Evolutionary conservation across 2,888 invertebrate species (phyloP).

Genomic region (Melieria omissa): DNA sequence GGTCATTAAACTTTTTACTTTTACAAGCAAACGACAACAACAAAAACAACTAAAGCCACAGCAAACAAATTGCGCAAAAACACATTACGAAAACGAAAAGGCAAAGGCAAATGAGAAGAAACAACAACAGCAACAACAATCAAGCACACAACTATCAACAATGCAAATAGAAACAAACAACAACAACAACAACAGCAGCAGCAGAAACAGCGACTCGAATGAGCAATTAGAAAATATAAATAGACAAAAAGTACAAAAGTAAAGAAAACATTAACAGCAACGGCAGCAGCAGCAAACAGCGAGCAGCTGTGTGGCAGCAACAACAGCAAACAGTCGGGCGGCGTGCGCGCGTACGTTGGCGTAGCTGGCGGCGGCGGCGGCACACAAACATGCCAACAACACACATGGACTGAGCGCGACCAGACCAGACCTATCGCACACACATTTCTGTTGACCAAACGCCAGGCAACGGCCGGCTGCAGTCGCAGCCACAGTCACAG

Average conservation of each 20-base stretch:
- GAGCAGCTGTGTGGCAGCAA: conserved; percentile 3
- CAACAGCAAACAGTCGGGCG: not conserved
- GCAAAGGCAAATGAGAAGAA: conserved; percentile 15
- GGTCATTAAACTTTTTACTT: conserved; percentile 32
- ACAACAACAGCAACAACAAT: not conserved
- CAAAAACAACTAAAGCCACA: not conserved
- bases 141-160: conserved; percentile 23
- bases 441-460: conserved; percentile 47
- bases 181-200: conserved; percentile 23
- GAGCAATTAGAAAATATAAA: conserved; percentile 34
- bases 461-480: conserved; percentile 26
- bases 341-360: not conserved
- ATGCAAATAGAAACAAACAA: conserved; percentile 27
- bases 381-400: not conserved
- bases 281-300: conserved; percentile 18
- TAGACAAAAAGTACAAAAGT: not conserved
- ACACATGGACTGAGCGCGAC: not conserved
- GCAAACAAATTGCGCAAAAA: conserved; percentile 16
- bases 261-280: conserved; percentile 14
- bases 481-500: conserved; percentile 15
- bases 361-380: not conserved
- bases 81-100: not conserved
- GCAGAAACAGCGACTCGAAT: conserved; percentile 30
- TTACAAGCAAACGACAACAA: not conserved
- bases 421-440: conserved; percentile 47